Evolutionary conservation across 2,888 invertebrate species (phyloP), one percentile per base, ranked within the genome.

Genomic region (Drosophila parthenogenetica): DNA sequence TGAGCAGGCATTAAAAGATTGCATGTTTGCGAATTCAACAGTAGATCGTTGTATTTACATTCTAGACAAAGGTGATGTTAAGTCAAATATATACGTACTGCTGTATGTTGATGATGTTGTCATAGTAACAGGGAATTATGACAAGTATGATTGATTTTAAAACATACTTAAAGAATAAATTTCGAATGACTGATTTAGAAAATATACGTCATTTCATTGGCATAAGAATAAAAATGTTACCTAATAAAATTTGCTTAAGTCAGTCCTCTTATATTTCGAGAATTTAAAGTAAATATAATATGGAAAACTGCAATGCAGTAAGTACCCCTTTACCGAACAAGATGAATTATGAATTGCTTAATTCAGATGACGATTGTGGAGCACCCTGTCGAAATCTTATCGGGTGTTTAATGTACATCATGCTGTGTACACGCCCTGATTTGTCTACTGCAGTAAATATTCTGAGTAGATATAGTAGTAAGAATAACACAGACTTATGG

Each of bases 11-110:
- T 16, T 42, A 40, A 42, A 48, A 43, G 46, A 48, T 16, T 16
- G 46, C 17, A 22, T 10, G 2, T 39, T 29, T 29, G 17, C 5
- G 29, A 22, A 25, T n/a, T 25, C 40, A 8, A 16, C 14, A 4
- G 51, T 53, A 14, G 51, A 53, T 19, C 50, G 22, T n/a, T 50
- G 50, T n/a, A 49, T 49, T 5, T 50, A 50, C 19, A 50, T 50
- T n/a, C 3, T 19, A 16, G 35, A 35, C 13, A 50, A n/a, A n/a
- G 14, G 22, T 2, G 11, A 22, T 11, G 8, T 39, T 4, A 22
- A n/a, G 13, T 17, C 37, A 29, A 40, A 39, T 39, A 39, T 59
- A 17, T 59, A 45, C 29, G 35, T 35, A 19, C 22, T 22, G 22
- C 22, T 22, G 2, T 19, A 19, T 2, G 19, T 19, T 19, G 22